A percentile compares a stretch with the other conserved stretches of the same genome.
These are phyloP conservation scores for Pristionchus pacificus DNA, from an alignment of 1,140 invertebrate species.

Conservation along the genomic window DNA sequence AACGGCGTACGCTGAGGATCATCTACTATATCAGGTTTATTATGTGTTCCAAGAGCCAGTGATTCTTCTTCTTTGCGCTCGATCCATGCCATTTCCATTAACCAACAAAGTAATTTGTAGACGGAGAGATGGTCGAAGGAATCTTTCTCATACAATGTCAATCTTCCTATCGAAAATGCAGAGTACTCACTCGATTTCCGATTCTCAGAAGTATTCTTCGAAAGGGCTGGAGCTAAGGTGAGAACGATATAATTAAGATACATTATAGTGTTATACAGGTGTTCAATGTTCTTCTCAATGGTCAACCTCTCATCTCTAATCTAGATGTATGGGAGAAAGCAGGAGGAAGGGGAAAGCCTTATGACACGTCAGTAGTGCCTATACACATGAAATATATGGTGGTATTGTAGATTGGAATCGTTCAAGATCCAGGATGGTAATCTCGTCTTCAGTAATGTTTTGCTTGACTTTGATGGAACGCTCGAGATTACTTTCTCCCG, in stretches of 20 bases:
- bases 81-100: background rate
- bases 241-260: background rate
- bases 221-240: conserved; percentile 1
- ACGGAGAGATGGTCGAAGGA: conserved; percentile 7
- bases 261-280: too few species aligned
- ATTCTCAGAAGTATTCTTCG: conserved; percentile 17
- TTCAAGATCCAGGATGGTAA: conserved; percentile 4
- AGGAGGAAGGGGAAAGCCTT: background rate
- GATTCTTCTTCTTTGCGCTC: background rate
- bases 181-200: background rate
- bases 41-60: background rate
- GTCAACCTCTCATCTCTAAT: conserved; percentile 5
- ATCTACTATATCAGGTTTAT: conserved; percentile 9
- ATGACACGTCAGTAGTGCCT: conserved; percentile 1
- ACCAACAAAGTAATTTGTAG: too few species aligned
- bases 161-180: conserved; percentile 6
- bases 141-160: conserved; percentile 5
- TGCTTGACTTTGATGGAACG: background rate
- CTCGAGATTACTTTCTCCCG: conserved; percentile 7
- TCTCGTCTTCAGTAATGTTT: background rate
- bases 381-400: background rate
- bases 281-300: conserved; percentile 10
- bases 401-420: background rate
- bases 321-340: conserved; percentile 5
- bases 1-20: background rate